Conservation (phyloP, 2,888 invertebrate species). For the Onchidella celtica region DNA sequence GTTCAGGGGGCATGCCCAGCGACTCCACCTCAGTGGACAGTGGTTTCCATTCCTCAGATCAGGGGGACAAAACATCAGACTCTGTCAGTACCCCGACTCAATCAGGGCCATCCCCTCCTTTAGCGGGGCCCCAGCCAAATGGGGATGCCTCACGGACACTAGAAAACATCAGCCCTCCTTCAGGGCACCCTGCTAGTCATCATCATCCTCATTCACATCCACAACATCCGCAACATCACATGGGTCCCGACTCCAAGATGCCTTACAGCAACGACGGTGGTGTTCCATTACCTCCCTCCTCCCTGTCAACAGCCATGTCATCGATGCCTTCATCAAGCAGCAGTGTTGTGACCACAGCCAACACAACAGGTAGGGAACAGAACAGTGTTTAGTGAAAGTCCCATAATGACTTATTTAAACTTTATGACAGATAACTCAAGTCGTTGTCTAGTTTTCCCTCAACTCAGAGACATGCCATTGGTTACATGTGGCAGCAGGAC, state of each 20-base stretch:
- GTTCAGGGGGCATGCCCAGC: slow-evolving; percentile 55
- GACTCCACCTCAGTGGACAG: slow-evolving; percentile 57
- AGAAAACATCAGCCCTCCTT: slow-evolving; percentile 47
- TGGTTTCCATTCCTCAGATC: slow-evolving; percentile 55
- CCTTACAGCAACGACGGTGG: slow-evolving; percentile 48
- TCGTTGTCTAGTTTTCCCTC: no score
- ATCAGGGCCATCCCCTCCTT: slow-evolving; percentile 41
- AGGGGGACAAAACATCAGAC: slow-evolving; percentile 52
- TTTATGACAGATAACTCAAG: no score
- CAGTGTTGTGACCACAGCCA: slow-evolving; percentile 46
- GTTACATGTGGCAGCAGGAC: no score
- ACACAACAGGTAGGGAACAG: slow-evolving; percentile 12
- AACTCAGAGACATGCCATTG: no score
- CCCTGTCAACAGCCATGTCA: slow-evolving; percentile 41
- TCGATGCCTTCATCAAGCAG: slow-evolving; percentile 48
- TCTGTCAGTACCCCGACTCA: slow-evolving; percentile 44
- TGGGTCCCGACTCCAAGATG: slow-evolving; percentile 45
- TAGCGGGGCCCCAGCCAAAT: slow-evolving; percentile 37
- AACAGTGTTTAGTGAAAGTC: no score
- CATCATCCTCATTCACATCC: slow-evolving; percentile 27
- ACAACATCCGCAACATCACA: slow-evolving; percentile 31
- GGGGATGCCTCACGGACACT: slow-evolving; percentile 40
- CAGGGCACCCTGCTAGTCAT: slow-evolving; percentile 25
- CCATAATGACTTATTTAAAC: no score
- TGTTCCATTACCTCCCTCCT: slow-evolving; percentile 45